Evolutionary conservation across 2,113 vertebrate genomes (phyloP).

Genomic region (Dicerorhinus sumatrensis): DNA sequence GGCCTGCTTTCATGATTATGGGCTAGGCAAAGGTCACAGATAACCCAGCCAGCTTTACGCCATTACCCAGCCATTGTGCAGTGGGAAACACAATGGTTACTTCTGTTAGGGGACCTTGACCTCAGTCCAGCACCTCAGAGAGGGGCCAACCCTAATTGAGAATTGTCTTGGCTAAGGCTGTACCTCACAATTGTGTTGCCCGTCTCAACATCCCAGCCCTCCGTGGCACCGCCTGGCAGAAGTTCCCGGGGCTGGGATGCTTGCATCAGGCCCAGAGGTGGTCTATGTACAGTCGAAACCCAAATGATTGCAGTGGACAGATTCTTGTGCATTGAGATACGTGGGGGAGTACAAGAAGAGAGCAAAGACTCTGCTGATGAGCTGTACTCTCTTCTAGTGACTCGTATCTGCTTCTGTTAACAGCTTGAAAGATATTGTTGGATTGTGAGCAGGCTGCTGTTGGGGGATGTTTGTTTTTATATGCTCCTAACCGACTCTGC

Average conservation of each 20-base stretch:
- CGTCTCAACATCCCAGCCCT: background rate
- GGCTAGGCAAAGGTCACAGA: background rate
- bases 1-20: background rate
- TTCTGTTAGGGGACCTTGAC: background rate
- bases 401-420: background rate
- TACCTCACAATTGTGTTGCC: background rate
- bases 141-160: background rate
- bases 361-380: background rate
- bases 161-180: background rate
- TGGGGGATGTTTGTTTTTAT: background rate
- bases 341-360: background rate
- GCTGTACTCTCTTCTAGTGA: background rate
- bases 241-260: background rate
- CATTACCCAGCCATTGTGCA: background rate
- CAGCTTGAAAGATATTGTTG: background rate
- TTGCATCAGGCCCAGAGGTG: background rate
- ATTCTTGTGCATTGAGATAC: background rate
- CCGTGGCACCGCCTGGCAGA: background rate
- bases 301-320: background rate
- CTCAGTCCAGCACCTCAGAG: background rate
- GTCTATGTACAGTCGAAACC: background rate
- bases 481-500: background rate
- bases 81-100: background rate
- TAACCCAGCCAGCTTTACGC: background rate
- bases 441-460: background rate